A percentile compares a stretch with the other conserved stretches of the same genome.
These are phyloP conservation scores for Dicyrtomina minuta DNA, from an alignment of 2,888 invertebrate genomes.

Conservation along the genomic window DNA sequence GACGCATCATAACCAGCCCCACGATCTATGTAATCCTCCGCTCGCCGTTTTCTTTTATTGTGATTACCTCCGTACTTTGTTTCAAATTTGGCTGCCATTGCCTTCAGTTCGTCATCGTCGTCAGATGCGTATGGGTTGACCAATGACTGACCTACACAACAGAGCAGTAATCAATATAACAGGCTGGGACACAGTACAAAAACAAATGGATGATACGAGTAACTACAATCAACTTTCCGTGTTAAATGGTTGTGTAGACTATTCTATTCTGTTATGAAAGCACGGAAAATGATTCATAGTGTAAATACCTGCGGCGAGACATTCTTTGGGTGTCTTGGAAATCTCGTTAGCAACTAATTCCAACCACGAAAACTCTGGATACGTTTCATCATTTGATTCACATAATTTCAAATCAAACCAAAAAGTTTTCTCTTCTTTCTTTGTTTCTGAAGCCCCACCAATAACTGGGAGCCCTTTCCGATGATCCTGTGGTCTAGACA, in stretches of 20 bases:
- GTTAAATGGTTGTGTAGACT: not conserved
- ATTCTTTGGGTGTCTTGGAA: conserved; percentile 36
- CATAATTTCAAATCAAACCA: conserved; percentile 79
- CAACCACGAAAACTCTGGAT: conserved; percentile 90
- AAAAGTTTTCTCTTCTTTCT: conserved; percentile 68
- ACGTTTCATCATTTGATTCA: conserved; percentile 85
- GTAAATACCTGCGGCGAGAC: conserved; percentile 36
- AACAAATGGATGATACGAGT: not conserved
- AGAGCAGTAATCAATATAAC: too few species aligned
- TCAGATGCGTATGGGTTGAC: conserved; percentile 62
- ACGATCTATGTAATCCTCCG: conserved; percentile 84
- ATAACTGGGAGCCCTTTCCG: conserved; percentile 35
- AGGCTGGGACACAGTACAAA: not conserved
- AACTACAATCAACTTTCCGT: not conserved
- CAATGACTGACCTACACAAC: conserved; percentile 16
- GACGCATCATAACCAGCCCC: conserved; percentile 95
- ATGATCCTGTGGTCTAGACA: conserved; percentile 18
- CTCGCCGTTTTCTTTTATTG: conserved; percentile 63
- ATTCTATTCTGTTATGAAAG: too few species aligned
- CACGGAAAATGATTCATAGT: too few species aligned
- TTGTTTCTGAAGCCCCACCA: conserved; percentile 56
- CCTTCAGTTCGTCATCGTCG: conserved; percentile 76
- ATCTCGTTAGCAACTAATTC: conserved; percentile 62
- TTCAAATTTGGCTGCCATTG: conserved; percentile 83
- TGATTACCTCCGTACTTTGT: conserved; percentile 68